Base-by-base conservation (phyloP, 2,888 invertebrate genomes). In the Andrena praecox region DNA sequence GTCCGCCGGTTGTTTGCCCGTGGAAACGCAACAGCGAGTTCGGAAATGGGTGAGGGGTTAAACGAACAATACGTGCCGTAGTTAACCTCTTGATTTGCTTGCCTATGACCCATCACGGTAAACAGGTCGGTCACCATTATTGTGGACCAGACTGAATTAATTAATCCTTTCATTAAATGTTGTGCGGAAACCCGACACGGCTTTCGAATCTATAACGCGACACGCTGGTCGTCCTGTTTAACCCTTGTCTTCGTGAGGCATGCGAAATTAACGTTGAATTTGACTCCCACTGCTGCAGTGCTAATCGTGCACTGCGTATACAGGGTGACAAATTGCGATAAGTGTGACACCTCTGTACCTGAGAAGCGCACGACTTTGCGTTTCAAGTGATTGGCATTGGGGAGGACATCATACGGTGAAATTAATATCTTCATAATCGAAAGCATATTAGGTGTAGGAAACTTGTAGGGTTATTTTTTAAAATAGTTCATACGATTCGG, bases 151-250 rank as follows among this genome's bases (percentile, higher is more conserved):
- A 70, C 48, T 59, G 72, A 82, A 82, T 87, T 87, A 85, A 85
- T 87, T 74, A 87, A 84, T 74, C 56, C 74, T 73, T 86, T 80
- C 69, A 67, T 84, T 79, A 85, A 86, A 79, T 73, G 48, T 70
- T 29, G 16, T 5, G 56, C 12, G 56, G 52, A 70, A 59, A 68
- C 73, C 27, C 56, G 20, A 6, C 48, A 24, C 64, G 48, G 31
- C 20, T 42, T 52, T 50, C 50, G 31, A 77, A 66, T 48, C 68
- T 82, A 72, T 69, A 73, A 69, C 70, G 64, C 12, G 29, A 52
- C 24, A 12, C 20, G 29, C 16, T 63, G 33, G 27, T 48, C 56
- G 0, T 27, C 33, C 35, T 4, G 48, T 78, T 56, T 63, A 68
- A 63, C 50, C 33, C 20, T 20, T 33, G 24, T 50, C 27, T 62